Evolutionary conservation across 2,797 vertebrate genomes (phyloP), one percentile per base, ranked within the genome.

Genomic region (Podargus strigoides): DNA sequence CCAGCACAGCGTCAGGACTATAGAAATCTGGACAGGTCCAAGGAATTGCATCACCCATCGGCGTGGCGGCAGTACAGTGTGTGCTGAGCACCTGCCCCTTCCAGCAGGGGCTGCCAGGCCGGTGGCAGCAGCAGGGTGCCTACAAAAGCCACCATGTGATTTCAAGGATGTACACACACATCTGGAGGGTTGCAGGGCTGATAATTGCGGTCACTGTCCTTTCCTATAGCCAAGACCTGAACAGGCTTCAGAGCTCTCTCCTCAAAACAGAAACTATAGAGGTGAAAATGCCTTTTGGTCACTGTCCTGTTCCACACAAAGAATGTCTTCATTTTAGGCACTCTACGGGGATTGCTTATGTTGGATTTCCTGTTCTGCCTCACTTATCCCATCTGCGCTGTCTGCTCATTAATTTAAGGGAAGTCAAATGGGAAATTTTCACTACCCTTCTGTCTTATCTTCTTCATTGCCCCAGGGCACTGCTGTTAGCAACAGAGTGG

Each of bases 321-420:
- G 34, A 15, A 70, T 27, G 28, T 50, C 75, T 94, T 93, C 11
- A 53, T 94, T 90, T 90, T 46, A 90, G 50, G 58, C 46, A 34
- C 36, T 67, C 64, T 58, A 36, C 69, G 59, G 1, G 5, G 32
- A 87, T 80, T 6, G 12, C 30, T 90, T 63, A 52, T 20, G 47
- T n/a, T 82, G 49, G 8, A 53, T 91, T 86, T 93, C 52, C 85
- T 91, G 60, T 95, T 92, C 84, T 74, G 72, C 90, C 60, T 95
- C 85, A 27, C 46, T 90, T 85, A 70, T 3, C 42, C 92, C 86
- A 80, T 80, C 85, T 87, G 84, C 81, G 68, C 30, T 77, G 44
- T 60, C 64, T 39, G 30, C 66, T 83, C 28, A 32, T 89, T 92
- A 92, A 94, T 83, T 93, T 87, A 82, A 89, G 36, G 42, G 62